Percentiles rank a stretch among this genome's conserved stretches.
Conservation (phyloP, 1,140 invertebrate genomes). For the Periplaneta americana region DNA sequence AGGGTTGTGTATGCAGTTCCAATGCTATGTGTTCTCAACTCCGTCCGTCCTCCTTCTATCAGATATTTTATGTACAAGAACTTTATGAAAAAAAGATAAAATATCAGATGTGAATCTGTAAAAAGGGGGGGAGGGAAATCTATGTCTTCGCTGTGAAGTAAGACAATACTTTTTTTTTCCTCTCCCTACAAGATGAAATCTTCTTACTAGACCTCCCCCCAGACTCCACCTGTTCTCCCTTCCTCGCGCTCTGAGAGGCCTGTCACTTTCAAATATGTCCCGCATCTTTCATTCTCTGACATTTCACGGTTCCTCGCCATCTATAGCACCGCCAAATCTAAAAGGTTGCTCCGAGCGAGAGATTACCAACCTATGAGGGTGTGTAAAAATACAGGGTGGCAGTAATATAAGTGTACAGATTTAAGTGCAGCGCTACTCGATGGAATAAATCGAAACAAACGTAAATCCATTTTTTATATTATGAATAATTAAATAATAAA, state of each 20-base stretch:
- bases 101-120: neutral
- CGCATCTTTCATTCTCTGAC: neutral
- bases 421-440: too few species aligned
- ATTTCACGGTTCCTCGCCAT: neutral
- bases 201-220: neutral
- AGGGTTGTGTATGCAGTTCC: neutral
- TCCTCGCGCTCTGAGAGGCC: neutral
- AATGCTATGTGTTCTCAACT: neutral
- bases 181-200: neutral
- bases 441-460: too few species aligned
- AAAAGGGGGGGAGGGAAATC: neutral
- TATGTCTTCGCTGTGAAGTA: neutral
- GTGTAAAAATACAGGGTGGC: too few species aligned
- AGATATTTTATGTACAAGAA: neutral
- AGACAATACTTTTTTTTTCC: neutral
- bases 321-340: neutral
- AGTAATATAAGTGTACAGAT: too few species aligned
- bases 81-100: neutral
- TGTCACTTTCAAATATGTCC: neutral
- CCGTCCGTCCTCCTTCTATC: neutral
- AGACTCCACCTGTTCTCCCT: neutral
- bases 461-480: too few species aligned
- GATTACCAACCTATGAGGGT: neutral
- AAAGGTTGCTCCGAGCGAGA: neutral
- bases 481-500: too few species aligned